A percentile compares a stretch with the other conserved stretches of the same genome.
phyloP scores from a whole-genome alignment of 2,888 invertebrate species.

The Agriopis leucophaearia region DNA sequence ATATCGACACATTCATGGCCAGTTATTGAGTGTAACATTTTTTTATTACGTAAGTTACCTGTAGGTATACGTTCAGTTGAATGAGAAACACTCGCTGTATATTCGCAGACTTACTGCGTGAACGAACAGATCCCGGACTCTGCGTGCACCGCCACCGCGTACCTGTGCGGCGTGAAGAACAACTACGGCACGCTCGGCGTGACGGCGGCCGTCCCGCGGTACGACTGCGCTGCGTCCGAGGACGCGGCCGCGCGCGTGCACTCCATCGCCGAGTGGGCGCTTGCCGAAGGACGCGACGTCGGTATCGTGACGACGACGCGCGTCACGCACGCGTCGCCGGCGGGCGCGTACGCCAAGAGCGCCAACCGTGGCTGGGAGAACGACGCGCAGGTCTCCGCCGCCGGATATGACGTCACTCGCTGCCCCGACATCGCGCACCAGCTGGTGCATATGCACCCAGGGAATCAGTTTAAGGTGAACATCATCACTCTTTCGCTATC shows the following conservation, averaged over 20 bases:
- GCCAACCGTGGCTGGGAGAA: conserved; percentile 90
- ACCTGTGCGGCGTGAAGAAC: conserved; percentile 88
- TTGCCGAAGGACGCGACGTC: conserved; percentile 29
- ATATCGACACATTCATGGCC: too few species aligned
- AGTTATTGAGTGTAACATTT: too few species aligned
- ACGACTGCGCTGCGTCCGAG: conserved; percentile 87
- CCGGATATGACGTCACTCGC: conserved; percentile 64
- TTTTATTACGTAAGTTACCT: too few species aligned
- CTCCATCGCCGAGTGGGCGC: conserved; percentile 32
- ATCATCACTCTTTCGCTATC: neutral
- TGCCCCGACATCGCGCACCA: conserved; percentile 92
- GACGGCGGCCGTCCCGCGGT: conserved; percentile 85
- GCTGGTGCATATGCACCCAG: conserved; percentile 68
- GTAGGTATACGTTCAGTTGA: neutral
- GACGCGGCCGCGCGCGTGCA: conserved; percentile 50
- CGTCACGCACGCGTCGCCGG: conserved; percentile 92
- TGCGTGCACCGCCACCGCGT: conserved; percentile 90
- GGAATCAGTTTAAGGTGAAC: conserved; percentile 31
- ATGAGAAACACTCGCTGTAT: neutral
- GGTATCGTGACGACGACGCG: conserved; percentile 89
- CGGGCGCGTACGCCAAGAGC: conserved; percentile 88
- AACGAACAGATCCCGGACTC: conserved; percentile 89
- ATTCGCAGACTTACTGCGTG: conserved; percentile 82
- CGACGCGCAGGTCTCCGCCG: conserved; percentile 80
- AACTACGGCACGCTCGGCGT: conserved; percentile 89